These are phyloP conservation scores for Ephydatia muelleri DNA, from an alignment of 37 sponge, comb jelly and placozoan genomes.

Conservation along the genomic window DNA sequence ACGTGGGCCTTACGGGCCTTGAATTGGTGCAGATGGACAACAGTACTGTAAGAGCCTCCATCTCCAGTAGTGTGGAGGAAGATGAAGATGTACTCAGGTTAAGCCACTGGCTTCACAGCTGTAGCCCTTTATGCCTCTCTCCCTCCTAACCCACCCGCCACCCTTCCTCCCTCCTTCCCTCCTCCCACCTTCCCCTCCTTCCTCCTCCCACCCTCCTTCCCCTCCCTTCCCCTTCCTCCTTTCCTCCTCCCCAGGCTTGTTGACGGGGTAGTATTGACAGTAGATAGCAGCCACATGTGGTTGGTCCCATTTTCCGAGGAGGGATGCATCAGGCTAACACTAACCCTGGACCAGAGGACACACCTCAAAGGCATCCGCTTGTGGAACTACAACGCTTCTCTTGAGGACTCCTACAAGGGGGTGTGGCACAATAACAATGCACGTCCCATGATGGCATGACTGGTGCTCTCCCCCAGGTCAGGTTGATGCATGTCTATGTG, in stretches of 20 bases:
- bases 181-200: neutral
- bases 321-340: slow-evolving; percentile 27
- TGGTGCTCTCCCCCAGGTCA: slow-evolving; percentile 39
- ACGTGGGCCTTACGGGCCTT: slow-evolving; percentile 86
- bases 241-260: slow-evolving; percentile 33
- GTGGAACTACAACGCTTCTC: slow-evolving; percentile 93
- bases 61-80: neutral
- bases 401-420: slow-evolving; percentile 91
- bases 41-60: slow-evolving; percentile 14
- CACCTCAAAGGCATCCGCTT: slow-evolving; percentile 56
- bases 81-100: neutral
- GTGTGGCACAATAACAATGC: slow-evolving; percentile 33
- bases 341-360: slow-evolving; percentile 47
- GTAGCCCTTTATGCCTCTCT: neutral
- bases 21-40: slow-evolving; percentile 57
- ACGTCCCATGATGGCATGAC: neutral
- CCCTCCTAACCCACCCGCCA: neutral
- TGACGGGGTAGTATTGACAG: slow-evolving; percentile 80
- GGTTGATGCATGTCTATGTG: slow-evolving; percentile 48
- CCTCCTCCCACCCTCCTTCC: neutral
- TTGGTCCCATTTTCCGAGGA: slow-evolving; percentile 47
- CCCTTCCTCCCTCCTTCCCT: neutral
- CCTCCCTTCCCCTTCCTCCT: neutral
- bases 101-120: neutral
- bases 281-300: slow-evolving; percentile 85